A percentile compares a stretch with the other conserved stretches of the same genome.
Evolutionary conservation across 2,797 vertebrate genomes (phyloP).

Genomic region (Tragelaphus oryx): DNA sequence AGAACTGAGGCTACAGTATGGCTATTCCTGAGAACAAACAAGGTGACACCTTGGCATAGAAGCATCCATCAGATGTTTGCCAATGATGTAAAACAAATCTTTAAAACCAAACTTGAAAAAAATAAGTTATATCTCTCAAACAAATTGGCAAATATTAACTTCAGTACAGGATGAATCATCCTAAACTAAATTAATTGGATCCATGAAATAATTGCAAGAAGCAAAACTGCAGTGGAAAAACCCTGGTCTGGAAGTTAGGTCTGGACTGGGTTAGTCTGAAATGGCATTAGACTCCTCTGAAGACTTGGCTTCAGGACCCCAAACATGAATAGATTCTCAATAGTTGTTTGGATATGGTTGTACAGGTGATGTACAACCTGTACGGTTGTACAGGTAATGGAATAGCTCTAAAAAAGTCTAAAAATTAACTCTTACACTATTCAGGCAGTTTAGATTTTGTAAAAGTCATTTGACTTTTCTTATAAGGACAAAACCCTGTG

Average conservation of each 20-base stretch:
- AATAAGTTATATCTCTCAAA: not conserved
- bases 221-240: not conserved
- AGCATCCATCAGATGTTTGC: not conserved
- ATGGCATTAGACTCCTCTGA: not conserved
- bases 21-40: not conserved
- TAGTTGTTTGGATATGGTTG: not conserved
- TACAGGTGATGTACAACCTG: too few relatives aligned
- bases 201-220: not conserved
- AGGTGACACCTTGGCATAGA: not conserved
- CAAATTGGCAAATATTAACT: not conserved
- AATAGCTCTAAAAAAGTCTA: not conserved
- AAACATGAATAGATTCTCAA: not conserved
- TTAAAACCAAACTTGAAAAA: not conserved
- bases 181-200: not conserved
- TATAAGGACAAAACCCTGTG: not conserved
- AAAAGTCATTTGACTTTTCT: conserved; percentile 26
- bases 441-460: not conserved
- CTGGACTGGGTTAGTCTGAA: not conserved
- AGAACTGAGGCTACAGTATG: not conserved
- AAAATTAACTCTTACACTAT: not conserved
- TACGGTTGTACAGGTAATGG: not conserved
- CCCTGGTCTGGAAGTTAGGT: not conserved
- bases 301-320: not conserved
- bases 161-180: not conserved
- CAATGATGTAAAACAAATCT: not conserved